A percentile compares a stretch with the other conserved stretches of the same genome.
phyloP scores from a whole-genome alignment of 2,797 vertebrate species.

The Gymnodraco acuticeps region DNA sequence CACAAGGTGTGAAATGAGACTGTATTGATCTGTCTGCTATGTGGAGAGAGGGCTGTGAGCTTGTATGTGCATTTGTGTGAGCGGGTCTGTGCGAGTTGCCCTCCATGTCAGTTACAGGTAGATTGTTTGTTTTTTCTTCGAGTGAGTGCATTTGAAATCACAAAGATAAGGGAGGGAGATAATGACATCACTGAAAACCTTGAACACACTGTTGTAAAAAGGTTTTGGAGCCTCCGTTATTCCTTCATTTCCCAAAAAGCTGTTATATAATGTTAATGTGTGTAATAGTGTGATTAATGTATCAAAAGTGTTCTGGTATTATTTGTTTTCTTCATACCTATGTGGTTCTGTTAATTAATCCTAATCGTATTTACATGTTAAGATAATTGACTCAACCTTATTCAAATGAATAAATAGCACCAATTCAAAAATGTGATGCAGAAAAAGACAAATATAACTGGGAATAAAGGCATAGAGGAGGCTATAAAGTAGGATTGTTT shows the following conservation, averaged over 20 bases:
- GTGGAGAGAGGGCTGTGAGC: conserved; percentile 3
- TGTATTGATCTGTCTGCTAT: conserved; percentile 71
- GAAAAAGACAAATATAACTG: conserved; percentile 28
- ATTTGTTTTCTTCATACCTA: background rate
- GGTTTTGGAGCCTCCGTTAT: background rate
- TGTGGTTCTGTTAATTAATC: conserved; percentile 12
- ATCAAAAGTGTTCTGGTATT: background rate
- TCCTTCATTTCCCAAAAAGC: background rate
- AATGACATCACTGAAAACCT: conserved; percentile 19
- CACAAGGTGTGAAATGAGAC: conserved; percentile 79
- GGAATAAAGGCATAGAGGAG: conserved; percentile 14
- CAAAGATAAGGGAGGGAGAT: conserved; percentile 9
- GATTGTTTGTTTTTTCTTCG: conserved; percentile 28
- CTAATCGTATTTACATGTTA: conserved; percentile 13
- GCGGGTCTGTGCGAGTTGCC: background rate
- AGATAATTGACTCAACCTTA: conserved; percentile 7
- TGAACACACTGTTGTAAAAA: too few species aligned
- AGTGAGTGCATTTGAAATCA: conserved; percentile 1
- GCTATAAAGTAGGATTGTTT: background rate
- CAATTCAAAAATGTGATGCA: conserved; percentile 15
- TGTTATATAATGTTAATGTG: background rate
- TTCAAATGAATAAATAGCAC: conserved; percentile 13
- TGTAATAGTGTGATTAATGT: background rate
- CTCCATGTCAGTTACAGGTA: conserved; percentile 40
- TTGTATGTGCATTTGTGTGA: background rate